Base-by-base conservation (phyloP, 2,113 vertebrate genomes). In the Albula glossodonta region DNA sequence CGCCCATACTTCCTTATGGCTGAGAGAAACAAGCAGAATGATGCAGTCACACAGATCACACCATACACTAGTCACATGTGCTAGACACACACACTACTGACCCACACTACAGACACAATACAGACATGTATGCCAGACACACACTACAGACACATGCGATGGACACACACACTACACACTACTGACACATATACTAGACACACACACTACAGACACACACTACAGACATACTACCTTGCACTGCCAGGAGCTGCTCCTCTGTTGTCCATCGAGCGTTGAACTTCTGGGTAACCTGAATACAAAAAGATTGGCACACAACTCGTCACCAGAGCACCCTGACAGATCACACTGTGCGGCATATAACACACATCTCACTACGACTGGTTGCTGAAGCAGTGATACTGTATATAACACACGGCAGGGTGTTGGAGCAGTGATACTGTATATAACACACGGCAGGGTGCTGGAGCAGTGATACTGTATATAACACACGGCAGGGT, bases 241-340 rank as follows among this genome's bases (percentile, higher is more conserved):
- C 98, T 83, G 98, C 98, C 92, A 99, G 96, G 77, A 99, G 97
- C 94, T 99, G 98, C 91, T 99, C 98, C 92, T 99, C 98, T 88
- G 98, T 98, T 83, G 98, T 99, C 98, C 98, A 99, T 91, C 98
- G 98, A 85, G 98, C 98, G 93, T 99, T 99, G 91, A 99, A 96
- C 96, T 99, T 99, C 96, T 98, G 98, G 96, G 81, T 52, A 4
- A 74, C 51, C 52, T 56, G n/a, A 12, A 13, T 31, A n/a, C 19
- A 77, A 2, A 74, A n/a, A 70, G 17, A 70, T 4, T 3, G 10
- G 17, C 63, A 70, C 56, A 60, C 56, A 13, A 15, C 11, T 10
- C 3, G 17, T 13, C 56, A 60, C 11, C 53, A 56, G 53, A n/a
- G 8, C 63, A 70, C 4, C 22, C 63, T 1, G 3, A 15, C 15